A percentile compares a stretch with the other conserved stretches of the same genome.
phyloP scores from a whole-genome alignment of 2,797 vertebrate genomes.

The Propithecus deckenii region DNA sequence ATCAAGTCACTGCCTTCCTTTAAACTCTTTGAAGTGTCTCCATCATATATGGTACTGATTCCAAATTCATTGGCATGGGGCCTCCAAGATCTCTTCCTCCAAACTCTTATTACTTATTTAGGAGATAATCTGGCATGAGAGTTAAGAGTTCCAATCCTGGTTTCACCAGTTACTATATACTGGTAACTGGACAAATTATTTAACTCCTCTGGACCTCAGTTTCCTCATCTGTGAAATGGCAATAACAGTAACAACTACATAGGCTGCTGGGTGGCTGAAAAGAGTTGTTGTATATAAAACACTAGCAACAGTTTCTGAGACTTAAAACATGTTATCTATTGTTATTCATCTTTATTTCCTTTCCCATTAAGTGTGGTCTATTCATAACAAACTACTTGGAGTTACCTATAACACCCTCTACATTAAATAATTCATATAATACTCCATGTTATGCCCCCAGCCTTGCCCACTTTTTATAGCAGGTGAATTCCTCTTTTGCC shows the following conservation, averaged over 20 bases:
- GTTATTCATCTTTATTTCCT: not conserved
- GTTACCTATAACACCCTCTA: not conserved
- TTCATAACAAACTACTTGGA: not conserved
- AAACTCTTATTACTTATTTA: not conserved
- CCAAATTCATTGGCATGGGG: not conserved
- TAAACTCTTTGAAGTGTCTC: not conserved
- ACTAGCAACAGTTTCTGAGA: not conserved
- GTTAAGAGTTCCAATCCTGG: not conserved
- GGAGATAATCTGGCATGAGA: not conserved
- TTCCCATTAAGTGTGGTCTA: not conserved
- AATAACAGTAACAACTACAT: not conserved
- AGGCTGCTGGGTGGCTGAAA: not conserved
- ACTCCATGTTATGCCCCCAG: not conserved
- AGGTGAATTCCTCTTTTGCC: not conserved
- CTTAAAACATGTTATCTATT: not conserved
- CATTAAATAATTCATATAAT: not conserved
- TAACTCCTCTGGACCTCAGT: not conserved
- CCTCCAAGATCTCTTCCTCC: not conserved
- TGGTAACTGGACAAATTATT: not conserved
- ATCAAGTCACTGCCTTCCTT: not conserved
- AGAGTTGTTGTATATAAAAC: not conserved
- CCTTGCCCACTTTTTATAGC: not conserved
- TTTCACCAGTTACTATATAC: not conserved
- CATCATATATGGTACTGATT: not conserved
- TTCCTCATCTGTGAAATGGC: not conserved